A percentile compares a stretch with the other conserved stretches of the same genome.
phyloP scores from a whole-genome alignment of 2,113 vertebrate species.

The Crotalus helleri region DNA sequence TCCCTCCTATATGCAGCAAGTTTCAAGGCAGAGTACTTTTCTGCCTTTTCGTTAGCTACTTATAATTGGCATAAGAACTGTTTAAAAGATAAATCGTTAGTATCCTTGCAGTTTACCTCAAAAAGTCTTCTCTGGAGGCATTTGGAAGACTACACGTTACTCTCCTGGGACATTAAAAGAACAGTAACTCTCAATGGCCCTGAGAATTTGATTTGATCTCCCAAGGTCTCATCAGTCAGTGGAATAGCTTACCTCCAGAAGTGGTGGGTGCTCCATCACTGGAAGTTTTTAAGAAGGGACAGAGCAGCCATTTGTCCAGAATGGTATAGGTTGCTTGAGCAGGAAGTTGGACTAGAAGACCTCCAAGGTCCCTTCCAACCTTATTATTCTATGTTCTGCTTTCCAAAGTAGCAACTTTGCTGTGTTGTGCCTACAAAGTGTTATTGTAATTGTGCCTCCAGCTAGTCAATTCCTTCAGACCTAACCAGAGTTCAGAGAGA shows the following conservation, averaged over 20 bases:
- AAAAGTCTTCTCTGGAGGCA: background rate
- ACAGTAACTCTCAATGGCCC: constrained; percentile 27
- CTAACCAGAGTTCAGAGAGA: too few species aligned
- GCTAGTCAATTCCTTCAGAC: too few species aligned
- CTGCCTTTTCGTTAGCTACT: constrained; percentile 21
- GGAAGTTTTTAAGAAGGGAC: background rate
- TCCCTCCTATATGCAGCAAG: background rate
- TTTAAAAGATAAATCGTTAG: constrained; percentile 18
- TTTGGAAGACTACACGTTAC: constrained; percentile 44
- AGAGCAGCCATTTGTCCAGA: background rate
- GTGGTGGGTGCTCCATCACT: background rate
- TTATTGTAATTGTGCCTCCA: too few species aligned
- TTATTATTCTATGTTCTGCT: too few species aligned
- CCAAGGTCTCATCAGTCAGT: background rate
- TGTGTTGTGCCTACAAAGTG: too few species aligned
- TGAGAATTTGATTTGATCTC: constrained; percentile 41
- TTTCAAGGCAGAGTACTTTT: background rate
- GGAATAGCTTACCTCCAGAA: background rate
- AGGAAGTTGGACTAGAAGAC: too few species aligned
- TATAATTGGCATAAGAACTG: constrained; percentile 28
- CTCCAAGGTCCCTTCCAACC: too few species aligned
- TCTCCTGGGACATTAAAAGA: background rate
- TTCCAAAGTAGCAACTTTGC: constrained; percentile 25
- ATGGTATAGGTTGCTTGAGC: background rate
- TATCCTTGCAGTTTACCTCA: constrained; percentile 46